These are phyloP conservation scores for Lynx canadensis DNA, from an alignment of 2,113 vertebrate species.

Conservation along the genomic window DNA sequence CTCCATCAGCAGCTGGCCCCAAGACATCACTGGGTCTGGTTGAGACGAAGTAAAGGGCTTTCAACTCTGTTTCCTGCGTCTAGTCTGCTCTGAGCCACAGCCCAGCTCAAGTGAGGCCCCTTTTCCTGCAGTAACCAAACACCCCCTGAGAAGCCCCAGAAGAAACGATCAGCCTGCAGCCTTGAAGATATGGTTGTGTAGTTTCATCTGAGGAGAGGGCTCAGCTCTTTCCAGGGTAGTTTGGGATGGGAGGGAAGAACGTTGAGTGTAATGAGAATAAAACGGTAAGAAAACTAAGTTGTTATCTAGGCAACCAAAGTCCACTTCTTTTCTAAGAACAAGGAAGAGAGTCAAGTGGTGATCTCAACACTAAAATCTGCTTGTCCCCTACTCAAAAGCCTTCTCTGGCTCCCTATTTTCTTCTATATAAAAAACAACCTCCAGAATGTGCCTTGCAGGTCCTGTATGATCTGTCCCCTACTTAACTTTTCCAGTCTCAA, in stretches of 20 bases:
- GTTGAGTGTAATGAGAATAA: background rate
- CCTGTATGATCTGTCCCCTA: background rate
- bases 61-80: background rate
- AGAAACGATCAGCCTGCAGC: background rate
- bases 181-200: background rate
- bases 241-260: background rate
- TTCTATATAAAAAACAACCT: background rate
- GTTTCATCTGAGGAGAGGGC: background rate
- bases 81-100: background rate
- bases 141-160: background rate
- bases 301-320: background rate
- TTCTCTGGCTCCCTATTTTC: background rate
- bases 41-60: constrained; percentile 51
- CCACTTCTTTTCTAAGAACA: background rate
- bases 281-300: background rate
- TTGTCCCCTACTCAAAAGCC: background rate
- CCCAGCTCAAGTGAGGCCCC: background rate
- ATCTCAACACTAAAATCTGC: background rate
- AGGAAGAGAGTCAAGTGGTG: background rate
- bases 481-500: background rate
- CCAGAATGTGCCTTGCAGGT: background rate
- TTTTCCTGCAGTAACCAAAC: background rate
- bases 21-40: background rate
- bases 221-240: background rate
- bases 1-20: constrained; percentile 23